Evolutionary conservation across 37 sponge, comb jelly and placozoan species (phyloP), one percentile per base, ranked within the genome.

Genomic region (Oopsacas minuta): DNA sequence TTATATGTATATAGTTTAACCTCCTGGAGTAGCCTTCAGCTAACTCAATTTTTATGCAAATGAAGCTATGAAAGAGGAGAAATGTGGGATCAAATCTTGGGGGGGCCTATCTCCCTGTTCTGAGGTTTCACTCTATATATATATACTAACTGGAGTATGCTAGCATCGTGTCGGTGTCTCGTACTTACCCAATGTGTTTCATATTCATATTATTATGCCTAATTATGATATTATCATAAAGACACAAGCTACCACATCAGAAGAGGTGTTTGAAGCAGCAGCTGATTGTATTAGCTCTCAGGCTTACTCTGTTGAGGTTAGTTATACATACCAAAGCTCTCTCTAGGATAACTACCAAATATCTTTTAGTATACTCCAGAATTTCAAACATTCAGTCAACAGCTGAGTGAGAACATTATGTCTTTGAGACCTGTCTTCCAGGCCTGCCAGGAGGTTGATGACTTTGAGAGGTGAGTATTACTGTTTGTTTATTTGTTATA

Each of bases 221-320:
- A n/a, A n/a, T n/a, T n/a, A n/a, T n/a, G n/a, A n/a, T n/a, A n/a
- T n/a, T n/a, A n/a, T 42, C 49, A 8, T 15, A 42, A 8, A 61
- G 75, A 61, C 75, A 5, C 75, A 61, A n/a, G 75, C 75, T 34
- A 61, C 75, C 28, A 61, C 75, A 32, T 61, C 75, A 3, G 75
- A 61, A 34, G 75, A 61, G 30, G 75, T 61, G 5, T 61, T 61
- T 34, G 75, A 61, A 3, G 75, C 75, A 12, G 75, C 75, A 3
- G 20, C 28, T 12, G 75, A 61, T 34, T 61, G 75, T 34, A 61
- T 61, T 34, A 61, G 75, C 75, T 61, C 75, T 32, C 75, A 61
- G 75, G 75, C 75, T 34, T 61, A 61, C 30, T 61, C 75, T 12
- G 75, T 61, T 7, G 75, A 61, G 75, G 75, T 61, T 32, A n/a